Evolutionary conservation across 2,888 invertebrate species (phyloP).

Genomic region (Sesamia inferens): DNA sequence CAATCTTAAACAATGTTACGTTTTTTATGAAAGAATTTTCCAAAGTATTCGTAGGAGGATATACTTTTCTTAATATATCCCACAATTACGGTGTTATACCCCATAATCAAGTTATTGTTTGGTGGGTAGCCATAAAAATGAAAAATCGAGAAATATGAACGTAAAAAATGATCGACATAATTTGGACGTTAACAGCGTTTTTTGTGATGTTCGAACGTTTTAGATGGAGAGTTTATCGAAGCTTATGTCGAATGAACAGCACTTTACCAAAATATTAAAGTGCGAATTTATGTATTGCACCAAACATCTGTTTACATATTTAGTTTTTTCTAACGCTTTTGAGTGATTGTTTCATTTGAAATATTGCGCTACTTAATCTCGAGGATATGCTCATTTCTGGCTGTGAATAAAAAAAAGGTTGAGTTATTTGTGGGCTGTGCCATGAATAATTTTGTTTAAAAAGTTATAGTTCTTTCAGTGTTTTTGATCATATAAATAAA

Average conservation of each 20-base stretch:
- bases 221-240: constrained; percentile 34
- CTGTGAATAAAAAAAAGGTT: neutral
- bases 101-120: constrained; percentile 61
- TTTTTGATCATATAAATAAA: neutral
- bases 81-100: constrained; percentile 51
- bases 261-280: constrained; percentile 25
- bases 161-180: constrained; percentile 43
- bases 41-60: constrained; percentile 33
- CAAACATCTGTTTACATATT: constrained; percentile 28
- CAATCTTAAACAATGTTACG: constrained; percentile 51
- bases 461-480: neutral
- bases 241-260: constrained; percentile 4
- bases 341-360: constrained; percentile 1
- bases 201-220: constrained; percentile 49
- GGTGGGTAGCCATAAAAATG: constrained; percentile 51
- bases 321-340: neutral
- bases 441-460: neutral
- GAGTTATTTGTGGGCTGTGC: neutral
- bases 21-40: constrained; percentile 45
- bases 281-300: constrained; percentile 23
- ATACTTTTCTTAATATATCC: constrained; percentile 39
- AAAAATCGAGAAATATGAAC: constrained; percentile 39
- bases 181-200: constrained; percentile 47
- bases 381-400: neutral
- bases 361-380: neutral